A percentile compares a stretch with the other conserved stretches of the same genome.
phyloP scores from a whole-genome alignment of 2,113 vertebrate genomes.

The Poeciliopsis retropinna region DNA sequence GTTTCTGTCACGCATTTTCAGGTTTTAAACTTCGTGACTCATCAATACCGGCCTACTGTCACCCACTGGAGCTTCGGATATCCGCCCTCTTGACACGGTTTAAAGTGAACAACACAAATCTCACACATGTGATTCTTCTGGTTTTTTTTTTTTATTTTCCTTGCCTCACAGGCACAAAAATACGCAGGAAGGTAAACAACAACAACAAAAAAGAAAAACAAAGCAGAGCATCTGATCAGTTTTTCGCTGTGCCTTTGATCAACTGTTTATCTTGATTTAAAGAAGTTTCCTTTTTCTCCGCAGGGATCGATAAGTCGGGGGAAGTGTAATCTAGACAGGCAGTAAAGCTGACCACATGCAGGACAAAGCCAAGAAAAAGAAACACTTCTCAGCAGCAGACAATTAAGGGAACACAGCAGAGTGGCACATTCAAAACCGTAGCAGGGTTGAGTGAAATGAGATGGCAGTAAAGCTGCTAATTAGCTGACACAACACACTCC shows the following conservation, averaged over 20 bases:
- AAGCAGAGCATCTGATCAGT: slow-evolving; percentile 1
- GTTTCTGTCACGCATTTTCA: background rate
- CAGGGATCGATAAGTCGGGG: slow-evolving; percentile 33
- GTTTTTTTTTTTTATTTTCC: too few species aligned
- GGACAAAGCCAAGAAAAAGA: slow-evolving; percentile 35
- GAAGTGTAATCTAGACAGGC: slow-evolving; percentile 49
- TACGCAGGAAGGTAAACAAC: background rate
- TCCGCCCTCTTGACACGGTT: background rate
- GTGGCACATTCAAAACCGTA: slow-evolving; percentile 7
- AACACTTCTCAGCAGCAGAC: slow-evolving; percentile 27
- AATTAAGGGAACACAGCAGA: slow-evolving; percentile 26
- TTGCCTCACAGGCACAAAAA: background rate
- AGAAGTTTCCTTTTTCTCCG: slow-evolving; percentile 32
- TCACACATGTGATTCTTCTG: background rate
- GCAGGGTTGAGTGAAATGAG: background rate
- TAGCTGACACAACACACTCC: slow-evolving; percentile 8
- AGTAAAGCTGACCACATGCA: slow-evolving; percentile 39
- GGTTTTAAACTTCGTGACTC: background rate
- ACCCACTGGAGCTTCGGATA: background rate
- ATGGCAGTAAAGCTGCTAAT: background rate
- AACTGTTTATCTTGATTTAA: slow-evolving; percentile 43
- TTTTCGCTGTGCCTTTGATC: slow-evolving; percentile 29
- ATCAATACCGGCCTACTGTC: background rate
- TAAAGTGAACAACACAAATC: background rate
- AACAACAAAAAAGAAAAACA: too few species aligned